Evolutionary conservation across 2,113 vertebrate species (phyloP), one percentile per base, ranked within the genome.

Genomic region (Sclerurus mexicanus): DNA sequence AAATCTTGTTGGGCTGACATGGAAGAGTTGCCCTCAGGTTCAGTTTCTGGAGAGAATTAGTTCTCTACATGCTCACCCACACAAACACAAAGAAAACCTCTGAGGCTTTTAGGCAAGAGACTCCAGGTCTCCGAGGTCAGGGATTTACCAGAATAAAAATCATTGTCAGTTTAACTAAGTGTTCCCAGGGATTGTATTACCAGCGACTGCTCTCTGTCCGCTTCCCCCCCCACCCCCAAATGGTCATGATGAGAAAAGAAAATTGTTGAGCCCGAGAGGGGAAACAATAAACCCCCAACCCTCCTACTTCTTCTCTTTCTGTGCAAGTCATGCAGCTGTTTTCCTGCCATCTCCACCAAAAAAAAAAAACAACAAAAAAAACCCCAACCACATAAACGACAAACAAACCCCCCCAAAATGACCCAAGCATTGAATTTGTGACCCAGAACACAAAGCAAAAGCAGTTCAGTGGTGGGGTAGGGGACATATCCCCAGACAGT

Each of bases 71-170:
- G 80, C 28, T 92, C 79, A 37, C 88, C 92, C 93, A 89, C 85
- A 88, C 76, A 56, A 90, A 86, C 2, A 47, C 37, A 82, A 88
- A 53, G 52, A 30, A 94, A 90, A 76, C 31, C 80, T 92, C 69
- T 10, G 62, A 95, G 83, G 88, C 44, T 89, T 94, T 82, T 55
- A 92, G 62, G 73, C n/a, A 69, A 89, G 74, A 82, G 69, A 50
- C 46, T 92, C 31, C 3, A 56, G 69, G 69, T 62, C 68, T 55
- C 83, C 16, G 80, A 92, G 92, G 86, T 96, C 90, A 96, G 42
- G 81, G 87, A 85, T 93, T 93, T 91, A 83, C 37, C 55, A 77
- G 86, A 95, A 95, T 69, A 87, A 89, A 96, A 96, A 81, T 83
- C 79, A 84, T 6, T 86, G 82, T 86, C 85, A 72, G 39, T 93